Percentiles rank a stretch among this genome's conserved stretches.
Conservation (phyloP, 2,113 vertebrate species). For the Scortum barcoo region DNA sequence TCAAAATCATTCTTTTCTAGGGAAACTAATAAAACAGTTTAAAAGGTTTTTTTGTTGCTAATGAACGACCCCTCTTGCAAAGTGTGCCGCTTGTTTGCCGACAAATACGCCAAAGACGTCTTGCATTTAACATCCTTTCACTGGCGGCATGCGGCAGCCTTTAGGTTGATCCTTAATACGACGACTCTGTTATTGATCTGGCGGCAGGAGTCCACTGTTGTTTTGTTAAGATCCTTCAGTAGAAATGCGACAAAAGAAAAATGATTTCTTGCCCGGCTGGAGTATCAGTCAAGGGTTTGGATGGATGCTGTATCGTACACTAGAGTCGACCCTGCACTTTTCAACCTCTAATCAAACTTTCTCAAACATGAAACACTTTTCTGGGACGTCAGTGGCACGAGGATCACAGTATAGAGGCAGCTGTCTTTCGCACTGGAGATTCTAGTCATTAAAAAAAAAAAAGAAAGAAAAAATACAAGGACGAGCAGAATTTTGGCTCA, state of each 20-base stretch:
- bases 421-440: background rate
- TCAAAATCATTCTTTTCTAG: background rate
- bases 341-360: constrained; percentile 17
- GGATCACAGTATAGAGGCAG: background rate
- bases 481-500: constrained; percentile 19
- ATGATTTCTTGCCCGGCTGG: constrained; percentile 8
- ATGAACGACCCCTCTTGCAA: background rate
- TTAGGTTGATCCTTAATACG: background rate
- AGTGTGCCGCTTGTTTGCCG: background rate
- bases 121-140: background rate
- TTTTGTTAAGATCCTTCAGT: constrained; percentile 12
- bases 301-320: constrained; percentile 1
- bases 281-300: background rate
- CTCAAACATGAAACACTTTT: constrained; percentile 20
- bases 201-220: constrained; percentile 22
- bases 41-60: background rate
- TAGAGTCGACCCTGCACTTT: constrained; percentile 11
- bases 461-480: constrained; percentile 34
- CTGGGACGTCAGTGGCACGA: background rate
- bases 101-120: background rate
- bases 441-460: background rate
- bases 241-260: constrained; percentile 18
- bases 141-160: background rate
- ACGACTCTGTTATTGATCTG: constrained; percentile 10
- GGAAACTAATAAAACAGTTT: background rate